phyloP scores from a whole-genome alignment of 2,113 vertebrate species.

The Plecturocebus donacophilus region DNA sequence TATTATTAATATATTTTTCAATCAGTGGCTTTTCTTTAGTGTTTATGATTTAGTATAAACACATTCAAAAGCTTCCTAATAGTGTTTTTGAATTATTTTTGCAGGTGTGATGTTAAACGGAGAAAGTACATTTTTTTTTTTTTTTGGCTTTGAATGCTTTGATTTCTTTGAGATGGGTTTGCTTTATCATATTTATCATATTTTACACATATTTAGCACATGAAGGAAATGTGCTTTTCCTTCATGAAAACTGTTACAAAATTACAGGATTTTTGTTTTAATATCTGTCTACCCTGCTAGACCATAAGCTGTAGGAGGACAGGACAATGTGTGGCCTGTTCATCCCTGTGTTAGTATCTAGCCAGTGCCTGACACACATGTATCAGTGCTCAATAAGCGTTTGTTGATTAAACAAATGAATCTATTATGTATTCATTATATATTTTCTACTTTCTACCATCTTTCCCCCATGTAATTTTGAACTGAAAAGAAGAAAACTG shows the following conservation, averaged over 20 bases:
- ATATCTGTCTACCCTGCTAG: neutral
- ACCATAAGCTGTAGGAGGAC: neutral
- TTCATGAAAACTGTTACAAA: neutral
- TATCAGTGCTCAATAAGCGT: neutral
- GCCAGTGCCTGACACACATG: neutral
- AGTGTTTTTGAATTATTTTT: constrained; percentile 34
- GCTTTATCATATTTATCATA: no score
- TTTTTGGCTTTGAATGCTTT: constrained; percentile 16
- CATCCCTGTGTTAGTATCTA: neutral
- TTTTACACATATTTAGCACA: no score
- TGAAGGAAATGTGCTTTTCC: neutral
- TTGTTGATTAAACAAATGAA: neutral
- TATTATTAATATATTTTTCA: neutral
- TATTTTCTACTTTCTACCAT: neutral
- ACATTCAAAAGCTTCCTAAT: neutral
- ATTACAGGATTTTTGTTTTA: neutral
- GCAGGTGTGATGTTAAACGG: neutral
- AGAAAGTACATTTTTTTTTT: neutral
- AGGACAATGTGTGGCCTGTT: neutral
- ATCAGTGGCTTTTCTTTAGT: neutral
- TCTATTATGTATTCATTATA: neutral
- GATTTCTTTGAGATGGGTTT: neutral
- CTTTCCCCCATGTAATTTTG: neutral
- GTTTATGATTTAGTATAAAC: neutral
- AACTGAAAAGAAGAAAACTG: neutral